Evolutionary conservation across 2,797 vertebrate species (phyloP).

Genomic region (Gymnothorax reevesii): DNA sequence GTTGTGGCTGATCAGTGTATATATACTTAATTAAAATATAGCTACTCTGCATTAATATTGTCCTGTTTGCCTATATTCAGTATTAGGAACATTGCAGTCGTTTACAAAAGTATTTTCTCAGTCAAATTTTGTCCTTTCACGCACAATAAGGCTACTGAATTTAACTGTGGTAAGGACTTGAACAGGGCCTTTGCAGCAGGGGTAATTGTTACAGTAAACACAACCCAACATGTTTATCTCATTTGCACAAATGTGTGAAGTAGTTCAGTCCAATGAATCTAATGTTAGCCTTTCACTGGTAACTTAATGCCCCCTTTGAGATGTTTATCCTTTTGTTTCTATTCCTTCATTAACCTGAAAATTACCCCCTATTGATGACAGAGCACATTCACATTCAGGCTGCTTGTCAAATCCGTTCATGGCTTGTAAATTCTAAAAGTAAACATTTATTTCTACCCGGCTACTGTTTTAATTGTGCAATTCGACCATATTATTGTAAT

Average conservation of each 20-base stretch:
- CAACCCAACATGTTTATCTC: conserved; percentile 9
- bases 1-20: no score
- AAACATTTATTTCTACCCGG: neutral
- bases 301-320: neutral
- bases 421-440: neutral
- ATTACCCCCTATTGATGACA: conserved; percentile 5
- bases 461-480: neutral
- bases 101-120: conserved; percentile 16
- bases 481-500: neutral
- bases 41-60: no score
- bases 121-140: conserved; percentile 8
- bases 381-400: neutral
- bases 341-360: conserved; percentile 16
- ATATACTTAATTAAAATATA: no score
- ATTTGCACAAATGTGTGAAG: conserved; percentile 3
- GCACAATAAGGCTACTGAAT: conserved; percentile 24
- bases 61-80: no score
- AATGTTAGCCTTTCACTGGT: conserved; percentile 21
- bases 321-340: conserved; percentile 17
- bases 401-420: neutral
- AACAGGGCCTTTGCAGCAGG: neutral
- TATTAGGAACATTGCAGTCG: conserved; percentile 17
- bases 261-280: conserved; percentile 2
- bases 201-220: conserved; percentile 18
- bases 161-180: conserved; percentile 27